Evolutionary conservation across 2,888 invertebrate species (phyloP).

Genomic region (Temnothorax unifasciatus): DNA sequence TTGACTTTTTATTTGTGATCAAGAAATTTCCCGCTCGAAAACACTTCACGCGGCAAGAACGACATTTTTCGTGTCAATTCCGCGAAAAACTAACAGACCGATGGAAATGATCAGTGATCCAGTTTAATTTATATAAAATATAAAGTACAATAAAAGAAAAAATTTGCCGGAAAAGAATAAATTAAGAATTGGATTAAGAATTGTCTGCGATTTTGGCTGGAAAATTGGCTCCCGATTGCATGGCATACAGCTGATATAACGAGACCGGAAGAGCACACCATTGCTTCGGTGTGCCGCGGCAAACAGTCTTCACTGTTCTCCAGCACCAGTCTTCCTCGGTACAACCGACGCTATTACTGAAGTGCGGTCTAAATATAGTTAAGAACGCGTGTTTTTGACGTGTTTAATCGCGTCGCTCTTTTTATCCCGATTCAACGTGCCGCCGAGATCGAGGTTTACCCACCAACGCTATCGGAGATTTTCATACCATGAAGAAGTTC

Average conservation of each 20-base stretch:
- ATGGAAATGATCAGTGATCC: not conserved
- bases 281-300: slow-evolving; percentile 5
- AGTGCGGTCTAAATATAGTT: slow-evolving; percentile 71
- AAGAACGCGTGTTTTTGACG: slow-evolving; percentile 64
- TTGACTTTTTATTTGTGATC: not conserved
- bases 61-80: not conserved
- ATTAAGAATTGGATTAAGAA: not conserved
- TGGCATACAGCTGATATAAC: slow-evolving; percentile 8
- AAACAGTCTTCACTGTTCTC: slow-evolving; percentile 59
- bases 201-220: not conserved
- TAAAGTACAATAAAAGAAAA: not conserved
- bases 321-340: slow-evolving; percentile 62
- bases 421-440: slow-evolving; percentile 41
- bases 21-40: not conserved
- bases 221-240: not conserved
- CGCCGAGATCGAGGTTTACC: not conserved
- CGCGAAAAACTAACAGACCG: not conserved
- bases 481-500: slow-evolving; percentile 31
- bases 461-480: slow-evolving; percentile 9
- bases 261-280: slow-evolving; percentile 12
- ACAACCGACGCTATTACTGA: slow-evolving; percentile 69
- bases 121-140: slow-evolving; percentile 7
- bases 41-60: not conserved
- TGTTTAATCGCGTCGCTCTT: slow-evolving; percentile 63
- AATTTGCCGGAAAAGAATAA: not conserved